Conservation (phyloP, 2,113 vertebrate species). For the Macaca fascicularis region DNA sequence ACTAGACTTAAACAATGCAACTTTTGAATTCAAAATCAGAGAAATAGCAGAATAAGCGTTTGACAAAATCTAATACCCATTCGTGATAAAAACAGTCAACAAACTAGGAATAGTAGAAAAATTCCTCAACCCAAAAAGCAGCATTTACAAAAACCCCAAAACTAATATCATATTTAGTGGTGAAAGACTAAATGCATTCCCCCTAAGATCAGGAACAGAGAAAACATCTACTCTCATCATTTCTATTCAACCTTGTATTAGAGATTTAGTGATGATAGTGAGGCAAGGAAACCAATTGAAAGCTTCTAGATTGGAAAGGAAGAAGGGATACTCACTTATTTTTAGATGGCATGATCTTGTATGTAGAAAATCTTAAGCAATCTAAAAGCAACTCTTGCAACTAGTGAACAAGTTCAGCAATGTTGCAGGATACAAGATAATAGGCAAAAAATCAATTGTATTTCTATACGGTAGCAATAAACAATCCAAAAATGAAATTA, state of each 20-base stretch:
- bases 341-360: neutral
- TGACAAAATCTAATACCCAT: neutral
- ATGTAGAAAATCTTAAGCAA: slow-evolving; percentile 30
- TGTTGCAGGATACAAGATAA: neutral
- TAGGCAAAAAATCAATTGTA: neutral
- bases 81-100: neutral
- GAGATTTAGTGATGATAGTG: neutral
- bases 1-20: neutral
- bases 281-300: slow-evolving; percentile 7
- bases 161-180: neutral
- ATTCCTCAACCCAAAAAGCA: neutral
- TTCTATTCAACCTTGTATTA: neutral
- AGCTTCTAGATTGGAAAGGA: neutral
- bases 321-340: neutral
- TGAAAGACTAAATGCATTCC: neutral
- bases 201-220: neutral
- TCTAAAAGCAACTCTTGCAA: neutral
- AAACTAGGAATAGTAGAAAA: slow-evolving; percentile 15
- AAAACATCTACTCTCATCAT: neutral
- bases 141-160: slow-evolving; percentile 10
- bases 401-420: neutral
- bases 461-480: neutral
- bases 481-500: slow-evolving; percentile 30
- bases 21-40: slow-evolving; percentile 19
- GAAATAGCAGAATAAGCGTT: neutral